A percentile compares a stretch with the other conserved stretches of the same genome.
Conservation (phyloP, 2,113 vertebrate species). For the Gallinago jamesoni region DNA sequence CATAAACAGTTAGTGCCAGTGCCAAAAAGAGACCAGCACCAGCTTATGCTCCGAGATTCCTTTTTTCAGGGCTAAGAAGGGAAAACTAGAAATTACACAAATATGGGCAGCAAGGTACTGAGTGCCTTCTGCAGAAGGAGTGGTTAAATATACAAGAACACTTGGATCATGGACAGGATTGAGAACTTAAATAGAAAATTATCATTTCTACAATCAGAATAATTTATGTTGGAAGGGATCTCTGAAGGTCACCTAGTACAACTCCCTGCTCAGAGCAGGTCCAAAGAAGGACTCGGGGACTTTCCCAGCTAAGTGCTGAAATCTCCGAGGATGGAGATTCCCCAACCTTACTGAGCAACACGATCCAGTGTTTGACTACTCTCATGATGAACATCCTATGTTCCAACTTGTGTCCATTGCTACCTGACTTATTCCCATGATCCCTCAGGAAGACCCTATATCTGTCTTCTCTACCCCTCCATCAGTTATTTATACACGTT, state of each 20-base stretch:
- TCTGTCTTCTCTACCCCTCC: neutral
- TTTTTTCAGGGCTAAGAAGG: neutral
- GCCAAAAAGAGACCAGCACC: neutral
- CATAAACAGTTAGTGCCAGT: neutral
- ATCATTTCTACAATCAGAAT: neutral
- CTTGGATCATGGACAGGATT: neutral
- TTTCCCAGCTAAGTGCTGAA: neutral
- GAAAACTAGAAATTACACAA: neutral
- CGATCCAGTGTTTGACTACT: neutral
- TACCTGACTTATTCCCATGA: neutral
- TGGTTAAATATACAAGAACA: neutral
- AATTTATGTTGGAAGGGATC: neutral
- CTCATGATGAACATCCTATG: neutral
- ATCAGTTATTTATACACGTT: neutral
- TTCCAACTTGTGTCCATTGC: neutral
- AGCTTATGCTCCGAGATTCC: neutral
- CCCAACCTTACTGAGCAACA: fast-evolving
- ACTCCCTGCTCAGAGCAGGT: neutral
- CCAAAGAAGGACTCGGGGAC: neutral
- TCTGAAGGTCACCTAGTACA: neutral
- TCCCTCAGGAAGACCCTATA: neutral
- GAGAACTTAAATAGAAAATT: neutral
- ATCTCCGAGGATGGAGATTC: neutral
- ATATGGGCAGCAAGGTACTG: neutral
- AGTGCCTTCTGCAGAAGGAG: neutral